Percentiles rank a stretch among this genome's conserved stretches.
Conservation (phyloP, 1,140 invertebrate species). For the Pinna nobilis region DNA sequence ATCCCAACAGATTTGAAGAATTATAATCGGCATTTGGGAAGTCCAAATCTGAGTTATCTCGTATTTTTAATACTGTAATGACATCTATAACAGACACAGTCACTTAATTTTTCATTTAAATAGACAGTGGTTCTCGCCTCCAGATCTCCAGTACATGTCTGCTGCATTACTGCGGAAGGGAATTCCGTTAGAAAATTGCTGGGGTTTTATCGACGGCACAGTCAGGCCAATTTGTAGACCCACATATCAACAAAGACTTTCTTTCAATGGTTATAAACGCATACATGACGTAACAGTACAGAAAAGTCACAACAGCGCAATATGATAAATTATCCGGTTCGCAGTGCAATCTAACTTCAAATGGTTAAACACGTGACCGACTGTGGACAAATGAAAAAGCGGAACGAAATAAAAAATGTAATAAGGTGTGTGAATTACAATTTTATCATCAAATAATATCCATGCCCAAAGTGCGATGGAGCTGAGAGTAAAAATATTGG, state of each 20-base stretch:
- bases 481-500: no score
- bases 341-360: no score
- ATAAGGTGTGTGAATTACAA: no score
- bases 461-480: no score
- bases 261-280: no score
- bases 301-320: no score
- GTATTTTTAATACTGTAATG: neutral
- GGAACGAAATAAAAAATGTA: no score
- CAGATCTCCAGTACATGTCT: neutral
- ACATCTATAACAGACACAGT: neutral
- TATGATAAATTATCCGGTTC: no score
- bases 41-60: neutral
- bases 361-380: no score
- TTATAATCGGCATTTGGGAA: neutral
- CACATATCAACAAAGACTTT: neutral
- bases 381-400: no score
- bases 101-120: neutral
- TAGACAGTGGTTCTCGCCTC: neutral
- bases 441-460: no score
- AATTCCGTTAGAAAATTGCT: conserved; percentile 22
- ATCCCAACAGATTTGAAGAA: conserved; percentile 17
- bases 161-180: neutral
- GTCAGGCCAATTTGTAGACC: conserved; percentile 28
- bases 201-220: conserved; percentile 38
- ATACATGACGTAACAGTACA: no score